Base-by-base conservation (phyloP, 2,888 invertebrate species). In the Cheilosia impressa region DNA sequence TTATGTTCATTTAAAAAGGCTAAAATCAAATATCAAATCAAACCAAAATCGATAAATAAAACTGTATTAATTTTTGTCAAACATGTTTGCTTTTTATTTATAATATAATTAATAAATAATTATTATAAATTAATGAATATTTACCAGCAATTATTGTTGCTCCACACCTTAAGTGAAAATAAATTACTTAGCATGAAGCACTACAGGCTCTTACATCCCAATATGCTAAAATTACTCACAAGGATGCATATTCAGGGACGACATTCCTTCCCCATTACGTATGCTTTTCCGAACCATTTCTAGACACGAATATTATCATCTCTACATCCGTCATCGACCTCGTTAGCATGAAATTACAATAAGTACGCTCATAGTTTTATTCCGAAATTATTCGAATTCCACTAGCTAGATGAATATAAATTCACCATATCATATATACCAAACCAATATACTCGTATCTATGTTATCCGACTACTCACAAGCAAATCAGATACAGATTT, bases 341-440 rank as follows among this genome's bases (percentile, higher is more conserved):
- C 9, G 27, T 52, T 60, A 52, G 27, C 60, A 72, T 60, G 41
- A 72, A 38, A 72, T 41, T 19, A 50, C 58, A 38, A 2, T 2
- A 17, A 45, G 2, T 17, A 45, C 38, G 5, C 2, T 10, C 10
- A 47, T 19, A 19, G 5, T n/a, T 17, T 47, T 19, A 31, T 31
- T 10, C 45, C 9, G 19, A 34, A 17, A 6, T 27, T 6, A 27
- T 27, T 27, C 27, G 27, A 27, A 27, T 27, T 27, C 19, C 17
- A 45, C 9, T 19, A 6, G 13, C 13, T 41, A 22, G 1, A n/a
- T 17, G 4, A 24, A 22, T 24, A 22, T 13, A 13, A 38, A 38
- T 4, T 38, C 38, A 38, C 13, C 10, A 31, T 38, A 3, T 38
- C 13, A 10, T 38, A 38, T 13, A 13, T 27, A 27, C 27, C 27